Conservation (phyloP, 1,140 invertebrate genomes). For the Antheraea mylitta region DNA sequence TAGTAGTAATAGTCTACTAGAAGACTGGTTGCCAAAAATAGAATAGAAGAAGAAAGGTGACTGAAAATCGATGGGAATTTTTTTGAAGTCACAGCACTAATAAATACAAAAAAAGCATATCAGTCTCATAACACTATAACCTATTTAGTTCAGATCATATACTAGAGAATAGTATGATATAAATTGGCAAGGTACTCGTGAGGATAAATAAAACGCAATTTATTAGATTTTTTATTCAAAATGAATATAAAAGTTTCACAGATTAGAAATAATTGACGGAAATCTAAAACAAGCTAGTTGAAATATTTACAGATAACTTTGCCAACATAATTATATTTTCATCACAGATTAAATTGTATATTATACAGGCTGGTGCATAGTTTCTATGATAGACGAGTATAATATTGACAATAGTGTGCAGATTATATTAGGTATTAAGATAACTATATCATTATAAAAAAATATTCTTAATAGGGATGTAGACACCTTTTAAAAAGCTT, state of each 20-base stretch:
- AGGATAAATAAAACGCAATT: slow-evolving; percentile 54
- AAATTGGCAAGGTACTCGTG: not conserved
- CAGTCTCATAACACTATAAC: too few relatives aligned
- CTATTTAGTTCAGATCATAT: too few relatives aligned
- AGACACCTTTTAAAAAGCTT: too few relatives aligned
- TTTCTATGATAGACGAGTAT: not conserved
- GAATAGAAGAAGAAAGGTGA: too few relatives aligned
- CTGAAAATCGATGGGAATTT: too few relatives aligned
- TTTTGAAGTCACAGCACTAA: too few relatives aligned
- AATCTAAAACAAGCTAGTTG: not conserved
- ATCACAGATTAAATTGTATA: not conserved
- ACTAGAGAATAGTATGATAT: too few relatives aligned
- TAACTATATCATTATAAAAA: not conserved
- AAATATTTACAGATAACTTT: not conserved
- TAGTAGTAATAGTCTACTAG: too few relatives aligned
- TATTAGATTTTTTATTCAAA: slow-evolving; percentile 50
- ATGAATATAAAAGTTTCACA: not conserved
- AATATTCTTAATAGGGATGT: not conserved
- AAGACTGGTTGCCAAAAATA: too few relatives aligned
- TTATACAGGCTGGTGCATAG: not conserved
- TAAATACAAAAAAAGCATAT: too few relatives aligned
- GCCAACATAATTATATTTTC: not conserved
- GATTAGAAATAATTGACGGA: not conserved
- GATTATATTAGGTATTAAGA: not conserved
- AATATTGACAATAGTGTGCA: not conserved